Evolutionary conservation across 2,888 invertebrate genomes (phyloP), one percentile per base, ranked within the genome.

Genomic region (Pristionchus maxplancki): DNA sequence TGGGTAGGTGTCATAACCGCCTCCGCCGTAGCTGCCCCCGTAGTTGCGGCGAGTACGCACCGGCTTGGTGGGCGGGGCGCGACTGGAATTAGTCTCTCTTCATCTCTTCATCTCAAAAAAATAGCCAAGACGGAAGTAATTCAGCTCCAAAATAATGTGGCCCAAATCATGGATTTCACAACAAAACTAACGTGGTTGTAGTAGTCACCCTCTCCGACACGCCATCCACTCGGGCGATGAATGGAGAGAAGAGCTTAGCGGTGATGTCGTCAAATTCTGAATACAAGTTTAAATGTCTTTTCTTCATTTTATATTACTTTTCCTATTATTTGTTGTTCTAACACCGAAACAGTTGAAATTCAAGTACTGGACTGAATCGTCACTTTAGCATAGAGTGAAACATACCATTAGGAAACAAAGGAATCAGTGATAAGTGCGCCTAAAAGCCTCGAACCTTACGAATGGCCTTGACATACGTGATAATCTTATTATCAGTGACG

Each of bases 181-280:
- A 64, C 8, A 28, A 28, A 31, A 24, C 74, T 1, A 24, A 74
- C 74, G 74, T 83, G 5, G 82, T 83, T 3, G 82, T 83, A 9
- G 82, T 83, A 5, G 82, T 83, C 53, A 83, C 34, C 15, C 13
- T 83, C 50, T n/a, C n/a, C 50, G 82, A 50, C 53, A 83, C 34
- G 6, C 53, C 50, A 53, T 83, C 82, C 17, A 83, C 86, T 1
- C 50, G 24, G 1, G 86, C 71, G 34, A 87, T 67, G 40, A 87
- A 87, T 1, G 86, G 86, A 44, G 86, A 87, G 50, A 87, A 87
- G 20, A 87, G 37, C 71, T 87, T 87, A 11, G 71, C 71, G 2
- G 86, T 87, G 71, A 87, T 87, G 71, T 87, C 86, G 15, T 87
- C 86, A 34, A 87, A 48, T 48, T 67, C 86, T 87, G 67, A 40